These are phyloP conservation scores for Malachius bipustulatus DNA, from an alignment of 2,888 invertebrate species.

Conservation along the genomic window DNA sequence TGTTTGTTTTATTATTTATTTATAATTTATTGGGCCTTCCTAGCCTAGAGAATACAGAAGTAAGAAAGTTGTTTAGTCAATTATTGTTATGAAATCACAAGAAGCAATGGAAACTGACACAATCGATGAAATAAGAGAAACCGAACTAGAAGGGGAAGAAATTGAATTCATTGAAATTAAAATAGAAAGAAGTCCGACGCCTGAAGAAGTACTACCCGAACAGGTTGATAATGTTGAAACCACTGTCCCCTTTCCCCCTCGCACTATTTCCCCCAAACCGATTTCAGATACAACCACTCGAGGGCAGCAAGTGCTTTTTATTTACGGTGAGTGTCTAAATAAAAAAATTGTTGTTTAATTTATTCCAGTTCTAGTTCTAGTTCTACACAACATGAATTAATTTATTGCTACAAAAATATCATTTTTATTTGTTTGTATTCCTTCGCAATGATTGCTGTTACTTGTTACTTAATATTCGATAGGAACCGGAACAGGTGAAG, in stretches of 20 bases:
- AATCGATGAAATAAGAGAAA: conserved; percentile 28
- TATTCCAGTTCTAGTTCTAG: too few species aligned
- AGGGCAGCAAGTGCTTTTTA: conserved; percentile 37
- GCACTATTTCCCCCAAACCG: conserved; percentile 31
- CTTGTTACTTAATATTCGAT: conserved; percentile 10
- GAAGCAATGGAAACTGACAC: conserved; percentile 22
- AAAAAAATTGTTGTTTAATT: too few species aligned
- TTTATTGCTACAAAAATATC: too few species aligned
- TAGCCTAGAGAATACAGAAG: too few species aligned
- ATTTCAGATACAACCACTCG: conserved; percentile 31
- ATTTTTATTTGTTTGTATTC: too few species aligned
- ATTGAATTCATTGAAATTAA: conserved; percentile 33
- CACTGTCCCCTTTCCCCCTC: conserved; percentile 29
- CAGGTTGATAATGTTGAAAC: conserved; percentile 24
- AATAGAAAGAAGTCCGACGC: conserved; percentile 25
- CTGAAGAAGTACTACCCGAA: conserved; percentile 29
- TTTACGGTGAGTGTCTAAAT: conserved; percentile 36
- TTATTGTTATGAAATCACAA: conserved; percentile 21
- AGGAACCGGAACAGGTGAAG: conserved; percentile 28
- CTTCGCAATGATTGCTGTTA: not conserved
- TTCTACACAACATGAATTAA: too few species aligned
- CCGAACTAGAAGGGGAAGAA: conserved; percentile 30
- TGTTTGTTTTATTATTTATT: too few species aligned
- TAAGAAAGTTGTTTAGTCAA: too few species aligned
- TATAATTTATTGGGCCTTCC: too few species aligned